Conservation (phyloP, 2,113 vertebrate genomes). For the Haliaeetus leucogaster region DNA sequence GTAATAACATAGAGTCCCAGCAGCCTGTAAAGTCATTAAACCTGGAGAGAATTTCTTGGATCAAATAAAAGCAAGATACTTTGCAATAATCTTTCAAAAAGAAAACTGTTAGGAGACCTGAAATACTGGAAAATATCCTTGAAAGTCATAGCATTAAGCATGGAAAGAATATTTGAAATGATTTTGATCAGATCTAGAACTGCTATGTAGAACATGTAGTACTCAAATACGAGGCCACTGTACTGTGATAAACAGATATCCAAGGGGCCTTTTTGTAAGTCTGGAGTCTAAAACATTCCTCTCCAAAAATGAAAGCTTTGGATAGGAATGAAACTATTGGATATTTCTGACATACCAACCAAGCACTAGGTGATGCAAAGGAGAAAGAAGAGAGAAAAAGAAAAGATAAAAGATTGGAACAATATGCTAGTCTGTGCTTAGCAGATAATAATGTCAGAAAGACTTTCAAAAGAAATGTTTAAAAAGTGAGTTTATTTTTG, state of each 20-base stretch:
- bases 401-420: neutral
- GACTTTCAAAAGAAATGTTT: neutral
- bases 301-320: neutral
- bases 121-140: neutral
- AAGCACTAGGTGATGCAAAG: neutral
- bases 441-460: neutral
- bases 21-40: neutral
- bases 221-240: neutral
- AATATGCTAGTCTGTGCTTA: neutral
- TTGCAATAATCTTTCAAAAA: neutral
- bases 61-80: neutral
- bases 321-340: neutral
- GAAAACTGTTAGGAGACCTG: neutral
- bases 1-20: neutral
- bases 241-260: neutral
- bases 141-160: neutral
- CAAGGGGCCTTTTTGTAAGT: neutral
- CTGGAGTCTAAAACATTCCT: neutral
- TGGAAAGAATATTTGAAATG: neutral
- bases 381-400: neutral
- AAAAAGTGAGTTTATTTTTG: constrained; percentile 31
- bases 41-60: neutral
- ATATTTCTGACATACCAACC: neutral
- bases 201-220: neutral
- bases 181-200: neutral